Percentiles rank a stretch among this genome's conserved stretches.
phyloP scores from a whole-genome alignment of 2,888 invertebrate genomes.

The Drosophila algonquin region DNA sequence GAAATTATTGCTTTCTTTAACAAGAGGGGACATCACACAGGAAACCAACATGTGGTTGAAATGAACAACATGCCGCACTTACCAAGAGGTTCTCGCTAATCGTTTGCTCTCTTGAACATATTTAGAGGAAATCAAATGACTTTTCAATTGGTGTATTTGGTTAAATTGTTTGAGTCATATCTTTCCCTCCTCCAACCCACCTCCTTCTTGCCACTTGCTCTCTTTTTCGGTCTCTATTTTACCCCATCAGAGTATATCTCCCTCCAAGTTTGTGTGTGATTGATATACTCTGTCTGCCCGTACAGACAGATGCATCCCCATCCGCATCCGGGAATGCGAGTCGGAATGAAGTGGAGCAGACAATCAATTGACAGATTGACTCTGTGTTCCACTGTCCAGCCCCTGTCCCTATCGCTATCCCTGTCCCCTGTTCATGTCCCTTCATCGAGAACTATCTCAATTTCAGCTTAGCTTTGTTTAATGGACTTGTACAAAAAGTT shows the following conservation, averaged over 20 bases:
- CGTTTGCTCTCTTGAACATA: too few species aligned
- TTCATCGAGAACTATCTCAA: slow-evolving; percentile 30
- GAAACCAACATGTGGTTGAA: too few species aligned
- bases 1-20: too few species aligned
- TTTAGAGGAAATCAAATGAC: neutral
- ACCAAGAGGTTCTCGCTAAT: too few species aligned
- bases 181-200: neutral
- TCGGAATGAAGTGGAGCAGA: slow-evolving; percentile 23
- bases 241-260: neutral
- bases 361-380: slow-evolving; percentile 46
- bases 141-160: too few species aligned
- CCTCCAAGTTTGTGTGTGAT: slow-evolving; percentile 54
- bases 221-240: slow-evolving; percentile 1
- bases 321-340: slow-evolving; percentile 21
- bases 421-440: slow-evolving; percentile 4
- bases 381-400: slow-evolving; percentile 13
- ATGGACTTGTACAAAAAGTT: slow-evolving; percentile 56
- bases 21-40: too few species aligned
- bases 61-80: too few species aligned
- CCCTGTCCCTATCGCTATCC: neutral
- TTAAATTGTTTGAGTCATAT: too few species aligned
- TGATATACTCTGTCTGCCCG: slow-evolving; percentile 54
- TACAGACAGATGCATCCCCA: slow-evolving; percentile 27
- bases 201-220: slow-evolving; percentile 1
- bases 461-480: slow-evolving; percentile 61